Evolutionary conservation across 2,113 vertebrate species (phyloP), one percentile per base, ranked within the genome.

Genomic region (Empidonax traillii): DNA sequence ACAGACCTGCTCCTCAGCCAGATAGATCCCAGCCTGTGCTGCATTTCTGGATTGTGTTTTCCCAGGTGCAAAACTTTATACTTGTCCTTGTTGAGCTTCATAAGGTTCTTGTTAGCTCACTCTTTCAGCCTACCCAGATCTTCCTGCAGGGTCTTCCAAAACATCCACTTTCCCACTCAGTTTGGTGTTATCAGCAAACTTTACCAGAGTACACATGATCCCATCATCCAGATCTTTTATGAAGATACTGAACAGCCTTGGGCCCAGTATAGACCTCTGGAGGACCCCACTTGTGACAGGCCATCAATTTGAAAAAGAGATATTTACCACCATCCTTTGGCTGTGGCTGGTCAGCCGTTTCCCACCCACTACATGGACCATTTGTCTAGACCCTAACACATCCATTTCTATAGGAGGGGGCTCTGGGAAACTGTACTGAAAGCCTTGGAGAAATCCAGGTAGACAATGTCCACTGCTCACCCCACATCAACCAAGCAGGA

Each of bases 201-300:
- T 47, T 16, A 17, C 14, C 61, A 55, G 47, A n/a, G 58, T 55
- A 24, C 31, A 33, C 41, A 37, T 49, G n/a, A 24, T 43, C 9
- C 35, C 41, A 51, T 37, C 62, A 56, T 47, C 41, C 47, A 68
- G 21, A 61, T 55, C n/a, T 35, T 47, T 67, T 68, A 24, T 2
- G 10, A 85, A 67, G 21, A 23, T 35, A 47, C 6, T 27, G 31
- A 91, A 59, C 35, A 63, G 23, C 28, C 0, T 3, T 33, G 7
- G 15, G 15, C 53, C 23, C 35, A 39, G 1, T 27, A 23, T 20
- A 0, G 0, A 12, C 46, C 17, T 37, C 56, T 35, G 37, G 28
- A 7, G 33, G 39, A 82, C 24, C 6, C 28, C 56, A 58, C 7
- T 23, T 76, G 43, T n/a, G 37, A 58, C 37, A 52, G 77, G 49